These are phyloP conservation scores for Steinernema carpocapsae DNA, from an alignment of 2,888 invertebrate genomes.

Conservation along the genomic window DNA sequence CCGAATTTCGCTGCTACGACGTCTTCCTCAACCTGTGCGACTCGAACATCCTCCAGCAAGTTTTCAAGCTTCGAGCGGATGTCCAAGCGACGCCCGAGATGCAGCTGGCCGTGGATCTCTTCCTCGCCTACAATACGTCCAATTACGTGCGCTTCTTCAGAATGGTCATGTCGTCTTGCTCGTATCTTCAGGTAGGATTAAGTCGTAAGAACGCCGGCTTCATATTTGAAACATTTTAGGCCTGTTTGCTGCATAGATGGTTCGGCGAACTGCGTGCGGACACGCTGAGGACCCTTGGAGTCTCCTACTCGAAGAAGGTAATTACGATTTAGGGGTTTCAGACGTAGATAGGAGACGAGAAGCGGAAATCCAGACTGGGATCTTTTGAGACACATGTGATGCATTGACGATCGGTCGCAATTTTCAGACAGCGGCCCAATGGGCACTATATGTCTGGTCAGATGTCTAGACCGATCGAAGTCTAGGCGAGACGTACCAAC, in stretches of 20 bases:
- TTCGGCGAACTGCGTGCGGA: slow-evolving; percentile 49
- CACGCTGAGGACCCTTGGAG: slow-evolving; percentile 38
- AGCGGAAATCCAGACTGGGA: no score
- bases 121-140: slow-evolving; percentile 83
- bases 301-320: slow-evolving; percentile 11
- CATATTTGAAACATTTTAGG: slow-evolving; percentile 16
- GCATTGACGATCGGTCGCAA: no score
- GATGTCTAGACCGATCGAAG: no score
- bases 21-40: slow-evolving; percentile 90
- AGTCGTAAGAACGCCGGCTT: neutral
- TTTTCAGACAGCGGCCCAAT: no score
- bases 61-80: slow-evolving; percentile 79
- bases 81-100: slow-evolving; percentile 82
- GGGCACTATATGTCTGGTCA: no score
- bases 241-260: slow-evolving; percentile 57
- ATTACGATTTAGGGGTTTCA: no score
- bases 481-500: no score
- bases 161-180: slow-evolving; percentile 48
- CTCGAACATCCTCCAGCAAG: slow-evolving; percentile 75
- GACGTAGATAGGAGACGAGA: no score
- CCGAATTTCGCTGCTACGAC: slow-evolving; percentile 92
- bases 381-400: no score
- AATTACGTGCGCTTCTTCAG: slow-evolving; percentile 81
- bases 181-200: slow-evolving; percentile 55
- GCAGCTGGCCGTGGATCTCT: slow-evolving; percentile 81